Base-by-base conservation (phyloP, 1,140 invertebrate genomes). In the Phthorimaea operculella region DNA sequence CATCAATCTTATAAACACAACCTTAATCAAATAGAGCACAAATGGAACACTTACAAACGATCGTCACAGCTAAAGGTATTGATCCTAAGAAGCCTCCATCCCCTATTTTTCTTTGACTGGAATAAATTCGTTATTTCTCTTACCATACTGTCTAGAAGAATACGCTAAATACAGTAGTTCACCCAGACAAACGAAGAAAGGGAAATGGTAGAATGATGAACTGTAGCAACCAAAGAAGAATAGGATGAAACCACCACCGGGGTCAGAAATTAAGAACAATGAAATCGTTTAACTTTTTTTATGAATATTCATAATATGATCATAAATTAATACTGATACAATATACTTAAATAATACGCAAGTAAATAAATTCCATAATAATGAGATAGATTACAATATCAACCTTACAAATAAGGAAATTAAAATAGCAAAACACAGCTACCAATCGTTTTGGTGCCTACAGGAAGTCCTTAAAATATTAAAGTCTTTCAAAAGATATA, bases 361-460 rank as follows among this genome's bases (percentile, higher is more conserved):
- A 2, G 39, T 42, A 47, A 47, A 47, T 39, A 39, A 39, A 39
- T n/a, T 39, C 10, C 8, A 39, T 28, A 28, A 28, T 28, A 28
- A 28, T 39, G 36, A 12, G 36, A 39, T n/a, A 39, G 36, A 39
- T 39, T 2, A 39, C 36, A 39, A 39, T 39, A 28, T 39, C 10
- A 12, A 5, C 3, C 36, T 39, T 39, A 10, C 1, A 39, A 39
- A 39, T 39, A 39, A 39, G 36, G 36, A 39, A 39, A 39, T 5
- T 39, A 59, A 11, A n/a, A 51, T 63, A 57, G 57, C 52, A 53
- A 51, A 52, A 28, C 44, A 60, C 51, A 49, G 56, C 58, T 62
- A 62, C 52, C 62, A 21, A 36, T 47, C 9, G 44, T 3, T 47
- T 47, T 47, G 44, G 44, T 47, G 9, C 11, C 11, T 15, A 42